phyloP scores from a whole-genome alignment of 2,113 vertebrate genomes.

The Rhombomys opimus region DNA sequence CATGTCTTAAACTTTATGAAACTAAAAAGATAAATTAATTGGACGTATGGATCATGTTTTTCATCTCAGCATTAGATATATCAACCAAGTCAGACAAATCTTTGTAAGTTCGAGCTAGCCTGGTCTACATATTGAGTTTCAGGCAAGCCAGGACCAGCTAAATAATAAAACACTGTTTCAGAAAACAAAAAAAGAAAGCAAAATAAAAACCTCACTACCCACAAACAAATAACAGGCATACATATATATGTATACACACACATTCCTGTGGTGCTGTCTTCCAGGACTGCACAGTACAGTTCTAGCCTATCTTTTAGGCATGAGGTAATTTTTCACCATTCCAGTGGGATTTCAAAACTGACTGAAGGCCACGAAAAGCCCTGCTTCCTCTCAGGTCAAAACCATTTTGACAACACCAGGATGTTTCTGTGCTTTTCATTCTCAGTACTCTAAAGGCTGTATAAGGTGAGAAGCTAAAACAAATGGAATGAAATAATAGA shows the following conservation, averaged over 20 bases:
- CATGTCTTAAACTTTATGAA: slow-evolving; percentile 50
- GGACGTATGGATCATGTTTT: not conserved
- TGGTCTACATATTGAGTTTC: not conserved
- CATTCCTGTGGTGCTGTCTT: not conserved
- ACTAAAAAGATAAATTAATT: slow-evolving; percentile 27
- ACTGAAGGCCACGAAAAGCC: not conserved
- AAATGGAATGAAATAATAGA: not conserved
- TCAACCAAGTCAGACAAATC: not conserved
- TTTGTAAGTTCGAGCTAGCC: not conserved
- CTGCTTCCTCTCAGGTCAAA: not conserved
- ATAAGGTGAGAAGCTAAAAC: not conserved
- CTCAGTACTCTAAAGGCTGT: not conserved
- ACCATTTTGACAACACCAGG: slow-evolving; percentile 34
- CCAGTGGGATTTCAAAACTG: not conserved
- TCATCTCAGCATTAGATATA: not conserved
- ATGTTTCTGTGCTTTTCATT: not conserved
- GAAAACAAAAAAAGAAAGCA: not conserved
- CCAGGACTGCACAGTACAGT: not conserved
- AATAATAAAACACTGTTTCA: not conserved
- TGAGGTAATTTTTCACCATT: not conserved
- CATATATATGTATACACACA: not conserved
- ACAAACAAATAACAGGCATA: not conserved
- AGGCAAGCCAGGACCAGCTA: not conserved
- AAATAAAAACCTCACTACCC: not conserved
- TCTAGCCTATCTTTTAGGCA: not conserved